Evolutionary conservation across 2,888 invertebrate species (phyloP).

Genomic region (Orthonevra nobilis): DNA sequence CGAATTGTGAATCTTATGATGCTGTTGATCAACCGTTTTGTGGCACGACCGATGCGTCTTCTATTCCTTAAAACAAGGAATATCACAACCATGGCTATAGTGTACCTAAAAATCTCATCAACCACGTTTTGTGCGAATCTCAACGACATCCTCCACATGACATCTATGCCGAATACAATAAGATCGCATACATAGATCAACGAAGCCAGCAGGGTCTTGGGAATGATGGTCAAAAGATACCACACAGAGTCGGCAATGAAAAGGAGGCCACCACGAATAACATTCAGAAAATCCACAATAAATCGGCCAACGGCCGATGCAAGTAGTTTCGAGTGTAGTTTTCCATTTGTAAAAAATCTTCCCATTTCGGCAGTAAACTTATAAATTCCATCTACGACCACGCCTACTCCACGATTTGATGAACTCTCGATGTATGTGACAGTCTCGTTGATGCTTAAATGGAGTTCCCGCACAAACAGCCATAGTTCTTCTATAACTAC

Average conservation of each 20-base stretch:
- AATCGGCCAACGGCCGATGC: slow-evolving; percentile 43
- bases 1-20: slow-evolving; percentile 11
- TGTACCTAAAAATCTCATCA: slow-evolving; percentile 72
- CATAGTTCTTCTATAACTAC: slow-evolving; percentile 72
- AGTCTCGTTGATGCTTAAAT: slow-evolving; percentile 51
- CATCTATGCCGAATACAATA: slow-evolving; percentile 61
- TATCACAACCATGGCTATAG: slow-evolving; percentile 62
- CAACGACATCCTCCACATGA: slow-evolving; percentile 1
- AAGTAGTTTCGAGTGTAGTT: slow-evolving; percentile 67
- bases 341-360: slow-evolving; percentile 67
- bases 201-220: slow-evolving; percentile 45
- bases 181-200: slow-evolving; percentile 62
- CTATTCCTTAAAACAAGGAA: slow-evolving; percentile 61
- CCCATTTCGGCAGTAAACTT: slow-evolving; percentile 60
- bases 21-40: slow-evolving; percentile 10
- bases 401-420: slow-evolving; percentile 64
- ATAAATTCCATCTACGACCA: slow-evolving; percentile 52
- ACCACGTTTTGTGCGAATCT: slow-evolving; percentile 44
- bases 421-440: slow-evolving; percentile 62
- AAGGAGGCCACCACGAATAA: slow-evolving; percentile 66
- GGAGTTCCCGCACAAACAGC: slow-evolving; percentile 66
- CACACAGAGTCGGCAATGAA: slow-evolving; percentile 71
- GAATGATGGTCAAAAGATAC: slow-evolving; percentile 71
- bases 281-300: slow-evolving; percentile 41
- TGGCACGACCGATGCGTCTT: slow-evolving; percentile 12